These are phyloP conservation scores for Myripristis murdjan DNA, from an alignment of 2,797 vertebrate species.

Conservation along the genomic window DNA sequence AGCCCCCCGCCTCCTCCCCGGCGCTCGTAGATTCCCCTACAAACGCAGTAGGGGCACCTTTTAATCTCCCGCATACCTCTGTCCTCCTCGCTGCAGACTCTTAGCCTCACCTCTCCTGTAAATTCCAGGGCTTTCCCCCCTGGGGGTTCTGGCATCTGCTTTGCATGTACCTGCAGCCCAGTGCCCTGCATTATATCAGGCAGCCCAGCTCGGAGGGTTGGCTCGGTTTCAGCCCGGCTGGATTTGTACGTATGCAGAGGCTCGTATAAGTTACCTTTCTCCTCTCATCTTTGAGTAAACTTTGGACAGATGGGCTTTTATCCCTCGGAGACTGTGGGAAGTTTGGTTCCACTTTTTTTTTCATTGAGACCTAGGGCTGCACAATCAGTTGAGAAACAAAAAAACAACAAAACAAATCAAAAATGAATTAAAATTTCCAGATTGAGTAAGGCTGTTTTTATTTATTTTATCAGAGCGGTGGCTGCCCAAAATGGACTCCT, in stretches of 20 bases:
- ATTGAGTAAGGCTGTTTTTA: too few species aligned
- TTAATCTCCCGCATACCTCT: constrained; percentile 60
- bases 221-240: constrained; percentile 27
- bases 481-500: too few species aligned
- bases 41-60: constrained; percentile 71
- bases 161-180: constrained; percentile 60
- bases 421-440: too few species aligned
- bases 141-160: constrained; percentile 62
- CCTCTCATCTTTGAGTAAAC: constrained; percentile 45
- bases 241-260: constrained; percentile 23
- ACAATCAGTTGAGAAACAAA: too few species aligned
- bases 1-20: constrained; percentile 54
- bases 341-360: constrained; percentile 15
- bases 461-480: too few species aligned
- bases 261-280: constrained; percentile 53
- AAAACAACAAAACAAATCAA: too few species aligned
- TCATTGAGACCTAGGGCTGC: constrained; percentile 8
- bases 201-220: constrained; percentile 6
- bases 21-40: constrained; percentile 69
- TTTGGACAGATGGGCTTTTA: constrained; percentile 11
- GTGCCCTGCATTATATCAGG: constrained; percentile 23
- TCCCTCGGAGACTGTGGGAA: constrained; percentile 25
- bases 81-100: constrained; percentile 57
- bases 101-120: constrained; percentile 61
- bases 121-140: constrained; percentile 66